Conservation (phyloP, 2,888 invertebrate genomes). For the Octodonta nipae region DNA sequence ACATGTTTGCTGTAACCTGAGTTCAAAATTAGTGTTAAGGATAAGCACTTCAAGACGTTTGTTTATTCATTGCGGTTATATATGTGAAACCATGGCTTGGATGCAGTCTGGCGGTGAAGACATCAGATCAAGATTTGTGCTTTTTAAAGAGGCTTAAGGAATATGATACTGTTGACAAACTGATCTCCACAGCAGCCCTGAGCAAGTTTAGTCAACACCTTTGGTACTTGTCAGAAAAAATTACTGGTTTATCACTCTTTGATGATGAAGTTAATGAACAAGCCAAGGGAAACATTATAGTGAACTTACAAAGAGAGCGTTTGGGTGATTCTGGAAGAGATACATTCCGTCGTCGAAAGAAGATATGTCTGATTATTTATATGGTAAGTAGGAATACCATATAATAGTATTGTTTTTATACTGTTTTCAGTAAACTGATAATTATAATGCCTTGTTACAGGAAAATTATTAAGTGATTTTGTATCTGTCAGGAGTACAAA, state of each 20-base stretch:
- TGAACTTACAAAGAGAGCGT: background rate
- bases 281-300: too few relatives aligned
- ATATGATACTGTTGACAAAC: too few relatives aligned
- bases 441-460: background rate
- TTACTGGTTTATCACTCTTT: background rate
- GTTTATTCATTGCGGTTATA: too few relatives aligned
- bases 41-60: too few relatives aligned
- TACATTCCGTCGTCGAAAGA: too few relatives aligned
- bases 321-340: too few relatives aligned
- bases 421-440: too few relatives aligned
- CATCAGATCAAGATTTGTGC: conserved; percentile 2
- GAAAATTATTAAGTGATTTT: background rate
- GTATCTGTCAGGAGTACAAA: background rate
- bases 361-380: too few relatives aligned
- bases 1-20: too few relatives aligned
- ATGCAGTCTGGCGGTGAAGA: background rate
- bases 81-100: conserved; percentile 3
- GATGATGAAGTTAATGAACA: conserved; percentile 2
- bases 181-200: conserved; percentile 2
- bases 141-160: conserved; percentile 1
- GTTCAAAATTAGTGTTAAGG: too few relatives aligned
- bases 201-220: conserved; percentile 3
- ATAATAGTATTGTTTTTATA: too few relatives aligned
- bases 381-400: too few relatives aligned
- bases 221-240: conserved; percentile 1